Percentiles rank a stretch among this genome's conserved stretches.
phyloP scores from a whole-genome alignment of 2,797 vertebrate genomes.

The Mus caroli region DNA sequence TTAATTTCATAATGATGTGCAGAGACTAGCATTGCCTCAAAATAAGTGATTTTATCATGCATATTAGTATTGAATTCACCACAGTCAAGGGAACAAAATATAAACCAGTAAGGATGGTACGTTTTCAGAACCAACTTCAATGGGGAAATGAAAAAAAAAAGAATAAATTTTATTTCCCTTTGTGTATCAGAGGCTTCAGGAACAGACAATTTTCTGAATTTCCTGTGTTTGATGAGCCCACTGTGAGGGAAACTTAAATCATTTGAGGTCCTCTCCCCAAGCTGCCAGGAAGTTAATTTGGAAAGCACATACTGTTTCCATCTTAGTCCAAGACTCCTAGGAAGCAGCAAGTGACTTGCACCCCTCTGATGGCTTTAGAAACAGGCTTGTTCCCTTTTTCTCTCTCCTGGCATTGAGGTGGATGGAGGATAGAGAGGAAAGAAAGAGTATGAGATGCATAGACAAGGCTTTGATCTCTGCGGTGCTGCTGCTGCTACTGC shows the following conservation, averaged over 20 bases:
- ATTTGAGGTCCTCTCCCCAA: not conserved
- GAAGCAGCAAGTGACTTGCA: not conserved
- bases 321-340: not conserved
- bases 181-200: not conserved
- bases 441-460: not conserved
- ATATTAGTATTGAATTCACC: too few relatives aligned
- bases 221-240: not conserved
- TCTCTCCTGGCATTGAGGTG: not conserved
- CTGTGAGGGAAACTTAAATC: not conserved
- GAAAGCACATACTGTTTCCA: not conserved
- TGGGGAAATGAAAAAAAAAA: not conserved
- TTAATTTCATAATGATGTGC: not conserved
- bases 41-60: too few relatives aligned
- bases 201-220: not conserved
- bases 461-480: not conserved
- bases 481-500: too few relatives aligned
- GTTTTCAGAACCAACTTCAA: not conserved
- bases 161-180: not conserved
- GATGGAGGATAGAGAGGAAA: not conserved
- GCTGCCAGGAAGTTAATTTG: not conserved
- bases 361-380: not conserved
- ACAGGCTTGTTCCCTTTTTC: not conserved
- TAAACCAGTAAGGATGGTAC: not conserved
- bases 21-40: constrained; percentile 16
- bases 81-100: not conserved